phyloP scores from a whole-genome alignment of 2,888 invertebrate genomes.

The Stenotaenia linearis region DNA sequence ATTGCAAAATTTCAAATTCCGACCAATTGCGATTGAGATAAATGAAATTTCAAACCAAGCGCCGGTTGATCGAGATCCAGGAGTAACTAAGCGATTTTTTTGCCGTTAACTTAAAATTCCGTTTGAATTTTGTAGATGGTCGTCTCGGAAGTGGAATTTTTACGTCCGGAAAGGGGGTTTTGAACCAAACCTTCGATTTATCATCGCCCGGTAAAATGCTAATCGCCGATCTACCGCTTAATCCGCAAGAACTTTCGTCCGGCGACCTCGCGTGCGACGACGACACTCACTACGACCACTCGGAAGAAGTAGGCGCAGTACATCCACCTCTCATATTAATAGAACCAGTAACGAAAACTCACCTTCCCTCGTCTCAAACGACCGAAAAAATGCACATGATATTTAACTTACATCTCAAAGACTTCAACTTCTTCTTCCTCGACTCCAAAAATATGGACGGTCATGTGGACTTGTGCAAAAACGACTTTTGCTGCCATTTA shows the following conservation, averaged over 20 bases:
- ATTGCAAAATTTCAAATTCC: no score
- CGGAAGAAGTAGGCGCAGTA: not conserved
- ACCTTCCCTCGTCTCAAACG: not conserved
- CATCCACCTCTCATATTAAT: not conserved
- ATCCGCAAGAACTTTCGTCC: not conserved
- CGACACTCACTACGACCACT: not conserved
- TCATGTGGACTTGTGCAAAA: not conserved
- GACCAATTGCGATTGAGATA: no score
- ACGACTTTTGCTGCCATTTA: not conserved
- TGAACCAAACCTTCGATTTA: not conserved
- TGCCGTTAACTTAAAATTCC: no score
- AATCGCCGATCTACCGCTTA: not conserved
- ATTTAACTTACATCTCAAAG: not conserved
- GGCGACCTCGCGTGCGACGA: not conserved
- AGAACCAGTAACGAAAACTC: not conserved
- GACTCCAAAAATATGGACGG: not conserved
- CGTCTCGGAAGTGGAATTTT: not conserved
- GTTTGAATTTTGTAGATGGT: no score
- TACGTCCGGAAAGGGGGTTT: not conserved
- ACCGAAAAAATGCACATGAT: not conserved
- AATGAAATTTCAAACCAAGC: no score
- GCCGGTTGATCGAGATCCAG: no score
- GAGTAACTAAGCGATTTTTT: no score
- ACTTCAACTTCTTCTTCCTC: not conserved
- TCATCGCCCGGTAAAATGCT: not conserved